Evolutionary conservation across 2,113 vertebrate genomes (phyloP).

Genomic region (Glareola pratincola): DNA sequence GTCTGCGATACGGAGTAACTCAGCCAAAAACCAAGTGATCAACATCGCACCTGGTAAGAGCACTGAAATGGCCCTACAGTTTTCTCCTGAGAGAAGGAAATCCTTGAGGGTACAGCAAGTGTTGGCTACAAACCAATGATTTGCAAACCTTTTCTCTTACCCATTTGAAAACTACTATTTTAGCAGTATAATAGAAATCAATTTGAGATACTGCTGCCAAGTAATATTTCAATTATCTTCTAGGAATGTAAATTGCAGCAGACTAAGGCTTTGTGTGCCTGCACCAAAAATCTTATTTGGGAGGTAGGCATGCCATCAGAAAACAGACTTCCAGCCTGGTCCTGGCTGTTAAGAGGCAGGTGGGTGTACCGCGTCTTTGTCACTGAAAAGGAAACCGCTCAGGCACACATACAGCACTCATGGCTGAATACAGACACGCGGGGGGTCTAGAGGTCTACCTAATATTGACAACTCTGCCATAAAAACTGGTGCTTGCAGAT

Average conservation of each 20-base stretch:
- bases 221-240: neutral
- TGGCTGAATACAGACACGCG: accelerated
- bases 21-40: neutral
- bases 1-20: neutral
- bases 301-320: neutral
- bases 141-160: neutral
- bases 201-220: neutral
- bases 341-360: neutral
- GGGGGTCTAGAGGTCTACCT: no score
- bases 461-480: neutral
- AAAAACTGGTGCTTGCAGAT: neutral
- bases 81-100: neutral
- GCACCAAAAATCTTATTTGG: neutral
- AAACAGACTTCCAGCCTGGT: neutral
- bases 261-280: neutral
- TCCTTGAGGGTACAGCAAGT: no score
- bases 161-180: neutral
- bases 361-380: neutral
- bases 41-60: neutral
- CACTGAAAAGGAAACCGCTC: neutral
- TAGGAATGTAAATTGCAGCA: neutral
- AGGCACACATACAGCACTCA: accelerated
- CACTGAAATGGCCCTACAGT: accelerated
- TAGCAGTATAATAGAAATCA: neutral
- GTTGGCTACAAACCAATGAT: neutral